A percentile compares a stretch with the other conserved stretches of the same genome.
Conservation (phyloP, 1,140 invertebrate genomes). For the Aphelenchoides fujianensis region DNA sequence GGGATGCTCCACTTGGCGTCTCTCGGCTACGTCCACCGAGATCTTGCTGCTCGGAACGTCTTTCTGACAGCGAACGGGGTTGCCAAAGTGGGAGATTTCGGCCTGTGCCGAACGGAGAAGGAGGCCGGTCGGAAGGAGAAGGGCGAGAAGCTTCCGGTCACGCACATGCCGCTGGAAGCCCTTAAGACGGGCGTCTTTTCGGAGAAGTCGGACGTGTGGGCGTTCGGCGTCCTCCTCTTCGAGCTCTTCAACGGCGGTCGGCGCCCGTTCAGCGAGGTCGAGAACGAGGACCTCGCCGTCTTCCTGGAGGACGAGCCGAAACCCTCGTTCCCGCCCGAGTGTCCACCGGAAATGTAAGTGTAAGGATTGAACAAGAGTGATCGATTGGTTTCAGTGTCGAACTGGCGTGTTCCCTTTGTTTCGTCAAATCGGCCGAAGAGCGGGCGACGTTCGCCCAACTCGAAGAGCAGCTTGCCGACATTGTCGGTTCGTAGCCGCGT, state of each 20-base stretch:
- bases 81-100: constrained; percentile 92
- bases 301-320: neutral
- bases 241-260: constrained; percentile 9
- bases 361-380: too few species aligned
- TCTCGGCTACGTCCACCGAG: constrained; percentile 78
- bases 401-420: too few species aligned
- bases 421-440: too few species aligned
- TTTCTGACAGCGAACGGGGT: constrained; percentile 82
- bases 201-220: constrained; percentile 9
- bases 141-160: constrained; percentile 13
- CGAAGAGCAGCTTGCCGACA: too few species aligned
- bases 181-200: neutral
- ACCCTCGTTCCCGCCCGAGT: neutral
- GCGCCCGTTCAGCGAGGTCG: neutral
- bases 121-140: constrained; percentile 67
- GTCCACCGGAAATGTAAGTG: constrained; percentile 8
- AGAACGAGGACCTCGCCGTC: neutral
- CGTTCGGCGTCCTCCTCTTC: constrained; percentile 13
- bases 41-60: constrained; percentile 92
- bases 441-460: too few species aligned
- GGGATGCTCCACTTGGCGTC: constrained; percentile 72
- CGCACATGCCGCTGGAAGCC: constrained; percentile 11
- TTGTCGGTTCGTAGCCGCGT: too few species aligned
- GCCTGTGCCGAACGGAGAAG: too few species aligned
- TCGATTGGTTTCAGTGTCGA: too few species aligned